Conservation (phyloP, 2,113 vertebrate genomes). For the Rhombomys opimus region DNA sequence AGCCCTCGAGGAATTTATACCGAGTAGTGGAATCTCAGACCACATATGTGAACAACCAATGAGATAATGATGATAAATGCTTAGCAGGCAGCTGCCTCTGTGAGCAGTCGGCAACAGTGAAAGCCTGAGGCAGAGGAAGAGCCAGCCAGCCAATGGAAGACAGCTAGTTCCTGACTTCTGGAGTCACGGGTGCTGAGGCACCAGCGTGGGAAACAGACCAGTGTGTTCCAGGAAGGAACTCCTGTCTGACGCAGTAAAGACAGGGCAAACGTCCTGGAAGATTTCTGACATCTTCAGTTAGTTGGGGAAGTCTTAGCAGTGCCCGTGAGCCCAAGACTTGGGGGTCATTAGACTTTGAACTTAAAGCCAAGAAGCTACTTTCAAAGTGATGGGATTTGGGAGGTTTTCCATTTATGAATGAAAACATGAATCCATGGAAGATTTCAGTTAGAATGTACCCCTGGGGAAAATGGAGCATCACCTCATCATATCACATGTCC, state of each 20-base stretch:
- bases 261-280: too few species aligned
- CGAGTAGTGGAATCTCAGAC: neutral
- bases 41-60: neutral
- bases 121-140: neutral
- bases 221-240: neutral
- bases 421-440: neutral
- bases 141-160: fast-evolving
- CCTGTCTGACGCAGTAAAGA: neutral
- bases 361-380: neutral
- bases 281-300: neutral
- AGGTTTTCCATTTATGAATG: neutral
- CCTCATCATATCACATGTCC: fast-evolving
- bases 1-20: neutral
- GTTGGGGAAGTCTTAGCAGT: neutral
- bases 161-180: neutral
- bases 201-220: neutral
- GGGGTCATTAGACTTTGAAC: neutral
- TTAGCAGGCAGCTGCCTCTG: neutral
- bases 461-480: neutral
- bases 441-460: neutral
- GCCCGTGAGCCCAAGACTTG: neutral
- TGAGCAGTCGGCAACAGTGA: neutral
- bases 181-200: neutral
- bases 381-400: neutral
- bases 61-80: neutral